Conservation (phyloP, 2,113 vertebrate genomes). For the Apteryx mantelli region DNA sequence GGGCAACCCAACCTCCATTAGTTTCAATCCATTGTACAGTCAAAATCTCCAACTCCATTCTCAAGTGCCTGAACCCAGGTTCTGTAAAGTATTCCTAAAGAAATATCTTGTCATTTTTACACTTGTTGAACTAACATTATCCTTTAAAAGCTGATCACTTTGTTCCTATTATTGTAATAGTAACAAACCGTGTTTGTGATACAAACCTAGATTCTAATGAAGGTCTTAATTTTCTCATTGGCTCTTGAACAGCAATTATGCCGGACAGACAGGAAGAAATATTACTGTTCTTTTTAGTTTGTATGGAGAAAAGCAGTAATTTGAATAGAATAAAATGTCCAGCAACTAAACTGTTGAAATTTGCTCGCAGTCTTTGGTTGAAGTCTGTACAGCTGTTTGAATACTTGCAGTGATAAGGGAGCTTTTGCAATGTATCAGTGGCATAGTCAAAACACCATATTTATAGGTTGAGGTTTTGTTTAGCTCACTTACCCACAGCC, state of each 20-base stretch:
- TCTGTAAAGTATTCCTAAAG: neutral
- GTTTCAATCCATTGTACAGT: neutral
- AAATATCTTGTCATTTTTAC: neutral
- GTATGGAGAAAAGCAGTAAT: slow-evolving; percentile 45
- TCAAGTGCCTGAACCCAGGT: neutral
- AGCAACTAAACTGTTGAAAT: slow-evolving; percentile 30
- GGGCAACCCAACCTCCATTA: neutral
- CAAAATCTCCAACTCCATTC: neutral
- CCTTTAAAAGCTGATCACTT: neutral
- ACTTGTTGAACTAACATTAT: slow-evolving; percentile 23
- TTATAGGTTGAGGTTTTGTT: neutral
- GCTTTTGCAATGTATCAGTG: neutral
- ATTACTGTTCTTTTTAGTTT: slow-evolving; percentile 21
- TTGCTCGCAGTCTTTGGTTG: neutral
- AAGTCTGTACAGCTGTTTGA: neutral
- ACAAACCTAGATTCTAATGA: slow-evolving; percentile 30
- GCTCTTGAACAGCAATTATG: slow-evolving; percentile 14
- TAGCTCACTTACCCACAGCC: neutral
- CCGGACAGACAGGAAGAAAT: slow-evolving; percentile 5
- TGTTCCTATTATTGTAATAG: slow-evolving; percentile 30
- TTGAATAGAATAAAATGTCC: slow-evolving; percentile 37
- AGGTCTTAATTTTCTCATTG: slow-evolving; percentile 44
- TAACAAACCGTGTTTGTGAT: slow-evolving; percentile 4
- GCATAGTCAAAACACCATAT: neutral
- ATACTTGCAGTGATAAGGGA: neutral